These are phyloP conservation scores for Urosaurus nigricauda DNA, from an alignment of 2,797 vertebrate species.

Conservation along the genomic window DNA sequence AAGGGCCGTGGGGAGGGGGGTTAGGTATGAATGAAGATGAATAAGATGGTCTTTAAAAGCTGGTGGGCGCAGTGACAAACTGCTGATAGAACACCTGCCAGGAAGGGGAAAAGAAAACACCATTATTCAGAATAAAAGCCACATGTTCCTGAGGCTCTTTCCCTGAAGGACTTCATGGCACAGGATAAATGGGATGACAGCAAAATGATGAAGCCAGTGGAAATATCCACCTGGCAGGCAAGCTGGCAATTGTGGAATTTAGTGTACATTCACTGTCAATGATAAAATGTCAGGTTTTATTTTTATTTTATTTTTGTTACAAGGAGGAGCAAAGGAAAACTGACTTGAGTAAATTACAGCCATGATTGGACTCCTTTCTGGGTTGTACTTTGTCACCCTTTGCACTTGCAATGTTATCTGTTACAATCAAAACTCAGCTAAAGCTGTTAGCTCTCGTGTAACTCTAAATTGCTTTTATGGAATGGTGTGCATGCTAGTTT, in stretches of 20 bases:
- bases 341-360: neutral
- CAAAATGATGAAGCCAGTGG: conserved; percentile 64
- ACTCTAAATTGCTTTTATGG: neutral
- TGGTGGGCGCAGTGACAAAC: conserved; percentile 71
- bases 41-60: conserved; percentile 67
- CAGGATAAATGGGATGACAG: conserved; percentile 24
- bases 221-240: conserved; percentile 64
- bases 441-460: neutral
- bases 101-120: conserved; percentile 56
- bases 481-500: neutral
- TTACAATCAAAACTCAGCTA: neutral
- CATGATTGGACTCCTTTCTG: neutral
- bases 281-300: conserved; percentile 26
- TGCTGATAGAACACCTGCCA: conserved; percentile 50
- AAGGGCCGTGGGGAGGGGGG: conserved; percentile 52
- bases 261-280: conserved; percentile 55
- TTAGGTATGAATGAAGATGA: conserved; percentile 70
- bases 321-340: neutral
- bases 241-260: conserved; percentile 8
- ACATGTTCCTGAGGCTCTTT: conserved; percentile 26
- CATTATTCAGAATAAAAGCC: conserved; percentile 60
- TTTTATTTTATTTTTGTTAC: rapidly evolving
- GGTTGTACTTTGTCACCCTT: neutral
- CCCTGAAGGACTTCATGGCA: conserved; percentile 43
- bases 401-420: neutral